These are phyloP conservation scores for Ophion ventricosus DNA, from an alignment of 2,888 invertebrate species.

Conservation along the genomic window DNA sequence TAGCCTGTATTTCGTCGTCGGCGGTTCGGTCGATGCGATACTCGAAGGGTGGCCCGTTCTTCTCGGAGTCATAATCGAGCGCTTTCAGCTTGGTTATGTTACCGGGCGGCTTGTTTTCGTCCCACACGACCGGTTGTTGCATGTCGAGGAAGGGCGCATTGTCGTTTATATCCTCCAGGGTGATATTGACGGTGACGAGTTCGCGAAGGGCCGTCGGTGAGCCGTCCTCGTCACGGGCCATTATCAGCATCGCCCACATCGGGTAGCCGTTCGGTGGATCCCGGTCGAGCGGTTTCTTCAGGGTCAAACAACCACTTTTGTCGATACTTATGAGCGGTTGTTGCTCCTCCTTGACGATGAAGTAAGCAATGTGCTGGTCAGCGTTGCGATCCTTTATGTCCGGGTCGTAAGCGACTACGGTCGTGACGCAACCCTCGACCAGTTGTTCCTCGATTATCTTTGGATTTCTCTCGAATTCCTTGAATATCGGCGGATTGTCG, in stretches of 20 bases:
- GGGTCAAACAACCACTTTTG: slow-evolving; percentile 89
- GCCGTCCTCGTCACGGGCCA: slow-evolving; percentile 91
- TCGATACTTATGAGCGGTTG: slow-evolving; percentile 89
- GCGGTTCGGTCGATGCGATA: slow-evolving; percentile 88
- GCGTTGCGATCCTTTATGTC: slow-evolving; percentile 91
- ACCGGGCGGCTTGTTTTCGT: slow-evolving; percentile 90
- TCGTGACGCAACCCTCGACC: slow-evolving; percentile 85
- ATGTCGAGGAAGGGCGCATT: slow-evolving; percentile 95
- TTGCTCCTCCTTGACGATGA: slow-evolving; percentile 89
- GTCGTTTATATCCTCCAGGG: slow-evolving; percentile 93
- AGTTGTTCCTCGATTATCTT: slow-evolving; percentile 90
- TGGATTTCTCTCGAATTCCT: slow-evolving; percentile 88
- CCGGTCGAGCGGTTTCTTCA: slow-evolving; percentile 92
- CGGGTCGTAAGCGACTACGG: slow-evolving; percentile 92
- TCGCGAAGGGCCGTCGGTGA: slow-evolving; percentile 86
- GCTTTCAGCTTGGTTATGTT: slow-evolving; percentile 88
- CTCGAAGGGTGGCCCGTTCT: slow-evolving; percentile 94
- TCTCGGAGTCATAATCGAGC: slow-evolving; percentile 91
- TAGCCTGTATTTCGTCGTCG: slow-evolving; percentile 87
- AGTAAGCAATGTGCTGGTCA: slow-evolving; percentile 91
- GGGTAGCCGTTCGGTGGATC: slow-evolving; percentile 95
- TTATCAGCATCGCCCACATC: slow-evolving; percentile 86
- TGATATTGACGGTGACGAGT: slow-evolving; percentile 88
- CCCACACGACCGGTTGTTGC: slow-evolving; percentile 93
- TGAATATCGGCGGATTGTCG: slow-evolving; percentile 95